A percentile compares a stretch with the other conserved stretches of the same genome.
Evolutionary conservation across 1,140 invertebrate species (phyloP).

Genomic region (Orussus abietinus): DNA sequence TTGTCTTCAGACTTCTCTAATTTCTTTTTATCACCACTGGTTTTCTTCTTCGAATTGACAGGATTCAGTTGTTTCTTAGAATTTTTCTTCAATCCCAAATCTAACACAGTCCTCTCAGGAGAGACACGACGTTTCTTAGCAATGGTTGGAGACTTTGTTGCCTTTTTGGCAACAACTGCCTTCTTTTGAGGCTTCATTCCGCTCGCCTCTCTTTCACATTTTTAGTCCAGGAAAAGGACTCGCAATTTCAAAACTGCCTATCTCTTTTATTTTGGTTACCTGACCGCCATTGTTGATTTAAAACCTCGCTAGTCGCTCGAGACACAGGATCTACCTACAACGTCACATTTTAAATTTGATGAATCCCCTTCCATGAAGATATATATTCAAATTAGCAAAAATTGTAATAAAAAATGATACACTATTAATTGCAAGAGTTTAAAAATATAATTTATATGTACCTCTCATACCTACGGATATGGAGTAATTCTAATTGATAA

Average conservation of each 20-base stretch:
- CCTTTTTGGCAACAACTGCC: conserved; percentile 49
- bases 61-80: conserved; percentile 33
- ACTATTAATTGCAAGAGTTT: no score
- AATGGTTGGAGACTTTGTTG: conserved; percentile 45
- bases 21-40: conserved; percentile 47
- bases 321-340: conserved; percentile 23
- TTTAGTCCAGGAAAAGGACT: conserved; percentile 24
- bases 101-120: conserved; percentile 38
- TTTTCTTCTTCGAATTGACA: conserved; percentile 25
- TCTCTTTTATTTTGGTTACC: conserved; percentile 28
- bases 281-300: conserved; percentile 36
- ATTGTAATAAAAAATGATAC: conserved; percentile 6
- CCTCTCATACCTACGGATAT: no score
- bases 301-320: not conserved
- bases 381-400: conserved; percentile 1
- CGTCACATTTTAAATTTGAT: no score
- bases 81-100: conserved; percentile 26
- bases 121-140: conserved; percentile 45
- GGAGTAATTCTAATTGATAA: no score
- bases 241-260: conserved; percentile 9
- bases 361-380: no score
- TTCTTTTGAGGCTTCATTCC: conserved; percentile 53
- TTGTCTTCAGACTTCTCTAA: conserved; percentile 42
- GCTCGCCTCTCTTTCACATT: conserved; percentile 43
- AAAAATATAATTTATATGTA: no score